Evolutionary conservation across 2,113 vertebrate genomes (phyloP), one percentile per base, ranked within the genome.

Genomic region (Hypomesus transpacificus): DNA sequence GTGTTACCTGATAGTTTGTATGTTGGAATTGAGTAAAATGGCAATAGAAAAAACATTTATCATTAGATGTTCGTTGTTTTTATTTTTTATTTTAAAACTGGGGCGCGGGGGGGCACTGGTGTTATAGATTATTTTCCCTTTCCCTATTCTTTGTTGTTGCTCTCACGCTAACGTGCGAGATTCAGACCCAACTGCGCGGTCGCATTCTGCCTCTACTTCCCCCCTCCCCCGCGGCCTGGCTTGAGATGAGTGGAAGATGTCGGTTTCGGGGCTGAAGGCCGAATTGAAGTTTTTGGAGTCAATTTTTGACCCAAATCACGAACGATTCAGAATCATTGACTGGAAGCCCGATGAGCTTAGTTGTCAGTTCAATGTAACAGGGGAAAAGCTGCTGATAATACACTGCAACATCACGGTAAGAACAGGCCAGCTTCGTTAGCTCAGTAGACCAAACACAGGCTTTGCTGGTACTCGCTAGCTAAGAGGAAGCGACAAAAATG

Each of bases 231-330:
- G 16, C 61, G 28, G 89, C 86, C 87, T 84, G 60, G 89, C 88
- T 89, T 90, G 92, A 92, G 92, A 93, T 92, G 95, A 93, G 90
- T 88, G 92, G 93, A 96, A 94, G 94, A 97, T 96, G 95, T 96
- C 95, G 89, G 94, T 95, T 89, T 94, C 95, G 90, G 95, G 95
- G 93, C 95, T 98, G 88, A 98, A 96, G 94, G 94, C 95, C 92
- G 96, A 98, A 89, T 92, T 98, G 91, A 95, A 95, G 94, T 95
- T 98, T 92, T 90, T 98, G 88, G 95, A 96, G 91, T 98, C 96
- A 86, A 96, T 98, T 89, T 98, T 98, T 90, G 94, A 96, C 82
- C 93, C 94, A 82, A 95, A 94, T 82, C 96, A 98, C 93, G 96
- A 98, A 88, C 93, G 95, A 21, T 97, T 98, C 87, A 93, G 96